Evolutionary conservation across 2,888 invertebrate species (phyloP).

Genomic region (Ormyrus thymus): DNA sequence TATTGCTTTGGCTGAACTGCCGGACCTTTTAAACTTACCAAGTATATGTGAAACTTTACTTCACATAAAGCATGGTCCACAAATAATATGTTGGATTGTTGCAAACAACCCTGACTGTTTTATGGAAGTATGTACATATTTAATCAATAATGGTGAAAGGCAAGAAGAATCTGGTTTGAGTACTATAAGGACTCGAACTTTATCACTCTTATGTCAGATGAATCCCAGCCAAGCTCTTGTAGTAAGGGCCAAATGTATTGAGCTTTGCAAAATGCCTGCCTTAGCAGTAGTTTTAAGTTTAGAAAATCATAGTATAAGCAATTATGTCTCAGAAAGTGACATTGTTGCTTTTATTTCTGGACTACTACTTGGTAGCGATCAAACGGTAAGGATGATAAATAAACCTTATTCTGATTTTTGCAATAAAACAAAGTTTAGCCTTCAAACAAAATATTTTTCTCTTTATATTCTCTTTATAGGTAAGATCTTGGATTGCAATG

Average conservation of each 20-base stretch:
- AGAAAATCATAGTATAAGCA: slow-evolving; percentile 76
- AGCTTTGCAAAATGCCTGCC: slow-evolving; percentile 92
- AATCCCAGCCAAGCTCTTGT: slow-evolving; percentile 91
- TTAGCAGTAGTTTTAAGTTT: slow-evolving; percentile 89
- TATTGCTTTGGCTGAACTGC: slow-evolving; percentile 94
- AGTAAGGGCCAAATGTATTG: slow-evolving; percentile 91
- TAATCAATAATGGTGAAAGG: slow-evolving; percentile 91
- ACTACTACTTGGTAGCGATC: slow-evolving; percentile 91
- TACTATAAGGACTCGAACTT: slow-evolving; percentile 83
- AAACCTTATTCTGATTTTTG: neutral
- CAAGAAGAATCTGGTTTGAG: slow-evolving; percentile 91
- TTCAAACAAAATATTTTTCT: slow-evolving; percentile 8
- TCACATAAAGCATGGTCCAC: slow-evolving; percentile 92
- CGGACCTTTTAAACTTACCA: slow-evolving; percentile 88
- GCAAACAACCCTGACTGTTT: slow-evolving; percentile 96
- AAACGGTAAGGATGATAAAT: slow-evolving; percentile 74
- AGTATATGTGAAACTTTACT: slow-evolving; percentile 91
- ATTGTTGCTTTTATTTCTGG: slow-evolving; percentile 92
- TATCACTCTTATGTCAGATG: slow-evolving; percentile 90
- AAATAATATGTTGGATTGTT: slow-evolving; percentile 92
- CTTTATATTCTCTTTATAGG: slow-evolving; percentile 64
- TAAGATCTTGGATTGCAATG: slow-evolving; percentile 94
- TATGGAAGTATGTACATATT: slow-evolving; percentile 89
- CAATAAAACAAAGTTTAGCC: neutral
- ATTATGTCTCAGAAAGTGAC: slow-evolving; percentile 73